Percentiles rank a stretch among this genome's conserved stretches.
Evolutionary conservation across 2,888 invertebrate species (phyloP).

Genomic region (Thymelicus sylvestris): DNA sequence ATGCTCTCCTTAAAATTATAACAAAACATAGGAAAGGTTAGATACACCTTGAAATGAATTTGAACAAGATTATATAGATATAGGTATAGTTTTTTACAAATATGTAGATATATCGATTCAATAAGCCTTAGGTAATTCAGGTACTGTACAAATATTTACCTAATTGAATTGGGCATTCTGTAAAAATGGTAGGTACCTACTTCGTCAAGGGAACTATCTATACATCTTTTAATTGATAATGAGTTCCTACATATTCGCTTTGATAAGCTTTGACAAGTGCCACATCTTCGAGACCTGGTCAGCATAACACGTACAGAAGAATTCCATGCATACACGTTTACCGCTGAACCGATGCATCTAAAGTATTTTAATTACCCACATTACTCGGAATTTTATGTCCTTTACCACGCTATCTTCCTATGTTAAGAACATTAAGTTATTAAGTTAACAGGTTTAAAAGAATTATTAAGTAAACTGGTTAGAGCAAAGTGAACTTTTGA

Average conservation of each 20-base stretch:
- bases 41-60: no score
- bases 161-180: no score
- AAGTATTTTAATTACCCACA: slow-evolving; percentile 31
- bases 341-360: slow-evolving; percentile 23
- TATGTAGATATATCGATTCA: no score
- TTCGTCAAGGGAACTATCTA: no score
- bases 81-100: no score
- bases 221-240: not conserved
- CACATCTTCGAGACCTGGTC: slow-evolving; percentile 3
- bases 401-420: slow-evolving; percentile 16
- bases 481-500: slow-evolving; percentile 8
- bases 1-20: no score
- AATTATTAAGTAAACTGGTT: slow-evolving; percentile 16
- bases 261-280: not conserved
- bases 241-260: slow-evolving; percentile 1
- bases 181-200: no score
- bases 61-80: no score
- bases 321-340: slow-evolving; percentile 22
- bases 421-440: slow-evolving; percentile 26
- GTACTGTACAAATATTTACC: no score
- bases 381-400: slow-evolving; percentile 25
- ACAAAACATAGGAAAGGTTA: no score
- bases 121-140: no score
- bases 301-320: slow-evolving; percentile 19
- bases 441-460: slow-evolving; percentile 17